phyloP scores from a whole-genome alignment of 2,888 invertebrate genomes.

The Augochlorella aurata region DNA sequence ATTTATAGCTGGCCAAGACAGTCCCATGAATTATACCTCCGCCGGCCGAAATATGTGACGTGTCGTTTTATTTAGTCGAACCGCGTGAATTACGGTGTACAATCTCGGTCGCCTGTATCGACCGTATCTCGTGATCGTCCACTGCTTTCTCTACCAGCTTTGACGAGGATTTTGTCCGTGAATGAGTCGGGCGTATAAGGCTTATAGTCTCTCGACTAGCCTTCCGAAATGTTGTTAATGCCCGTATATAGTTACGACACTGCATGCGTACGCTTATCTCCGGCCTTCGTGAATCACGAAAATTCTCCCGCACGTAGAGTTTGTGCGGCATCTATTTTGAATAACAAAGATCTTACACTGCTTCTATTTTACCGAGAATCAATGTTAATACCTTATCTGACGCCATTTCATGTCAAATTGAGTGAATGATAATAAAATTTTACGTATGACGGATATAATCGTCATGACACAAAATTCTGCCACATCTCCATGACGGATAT shows the following conservation, averaged over 20 bases:
- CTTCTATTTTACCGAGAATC: slow-evolving; percentile 3
- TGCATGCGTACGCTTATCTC: background rate
- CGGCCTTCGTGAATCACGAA: no score
- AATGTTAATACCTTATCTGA: no score
- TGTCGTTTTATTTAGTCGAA: slow-evolving; percentile 34
- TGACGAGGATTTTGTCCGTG: no score
- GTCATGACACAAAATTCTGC: no score
- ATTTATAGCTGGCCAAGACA: slow-evolving; percentile 34
- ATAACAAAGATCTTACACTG: background rate
- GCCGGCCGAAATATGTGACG: slow-evolving; percentile 27
- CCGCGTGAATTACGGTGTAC: slow-evolving; percentile 1
- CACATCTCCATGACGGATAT: no score
- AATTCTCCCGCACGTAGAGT: slow-evolving; percentile 7
- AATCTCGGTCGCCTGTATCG: slow-evolving; percentile 18
- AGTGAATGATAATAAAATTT: no score
- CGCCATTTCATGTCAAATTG: no score
- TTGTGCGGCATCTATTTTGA: background rate
- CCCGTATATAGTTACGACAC: background rate
- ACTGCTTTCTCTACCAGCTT: background rate
- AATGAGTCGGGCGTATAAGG: background rate
- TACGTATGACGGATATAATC: no score
- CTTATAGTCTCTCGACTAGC: background rate
- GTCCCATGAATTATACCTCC: slow-evolving; percentile 28
- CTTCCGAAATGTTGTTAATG: slow-evolving; percentile 18
- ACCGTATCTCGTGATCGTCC: background rate